Conservation (phyloP, 2,113 vertebrate species). For the Centropus unirufus region DNA sequence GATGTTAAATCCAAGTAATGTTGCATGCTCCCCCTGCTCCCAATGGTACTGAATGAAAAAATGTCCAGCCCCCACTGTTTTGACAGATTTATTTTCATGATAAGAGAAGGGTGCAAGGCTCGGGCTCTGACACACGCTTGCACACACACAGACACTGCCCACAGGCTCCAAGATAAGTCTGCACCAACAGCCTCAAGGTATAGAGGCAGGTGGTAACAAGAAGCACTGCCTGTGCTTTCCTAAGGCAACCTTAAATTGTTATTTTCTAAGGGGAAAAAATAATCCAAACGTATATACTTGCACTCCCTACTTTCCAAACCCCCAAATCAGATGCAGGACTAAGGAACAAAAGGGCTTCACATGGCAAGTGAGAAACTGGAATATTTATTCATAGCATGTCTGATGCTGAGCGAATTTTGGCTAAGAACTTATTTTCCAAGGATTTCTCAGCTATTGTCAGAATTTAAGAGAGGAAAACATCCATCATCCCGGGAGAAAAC, state of each 20-base stretch:
- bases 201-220: background rate
- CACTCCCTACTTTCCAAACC: background rate
- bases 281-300: background rate
- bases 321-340: background rate
- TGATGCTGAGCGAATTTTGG: slow-evolving; percentile 25
- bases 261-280: background rate
- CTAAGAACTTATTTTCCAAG: slow-evolving; percentile 15
- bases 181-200: background rate
- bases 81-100: background rate
- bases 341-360: slow-evolving; percentile 3
- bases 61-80: background rate
- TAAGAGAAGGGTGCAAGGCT: background rate
- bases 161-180: background rate
- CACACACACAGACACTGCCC: accelerated
- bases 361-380: slow-evolving; percentile 6
- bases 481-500: background rate
- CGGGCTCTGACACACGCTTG: background rate
- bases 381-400: slow-evolving; percentile 13
- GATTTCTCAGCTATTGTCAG: slow-evolving; percentile 43
- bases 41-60: background rate
- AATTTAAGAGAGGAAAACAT: slow-evolving; percentile 32
- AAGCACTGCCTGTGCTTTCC: background rate
- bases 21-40: background rate
- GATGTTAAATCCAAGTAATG: background rate
- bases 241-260: background rate